A percentile compares a stretch with the other conserved stretches of the same genome.
Conservation (phyloP, 2,888 invertebrate genomes). For the Ophioninae sp. region DNA sequence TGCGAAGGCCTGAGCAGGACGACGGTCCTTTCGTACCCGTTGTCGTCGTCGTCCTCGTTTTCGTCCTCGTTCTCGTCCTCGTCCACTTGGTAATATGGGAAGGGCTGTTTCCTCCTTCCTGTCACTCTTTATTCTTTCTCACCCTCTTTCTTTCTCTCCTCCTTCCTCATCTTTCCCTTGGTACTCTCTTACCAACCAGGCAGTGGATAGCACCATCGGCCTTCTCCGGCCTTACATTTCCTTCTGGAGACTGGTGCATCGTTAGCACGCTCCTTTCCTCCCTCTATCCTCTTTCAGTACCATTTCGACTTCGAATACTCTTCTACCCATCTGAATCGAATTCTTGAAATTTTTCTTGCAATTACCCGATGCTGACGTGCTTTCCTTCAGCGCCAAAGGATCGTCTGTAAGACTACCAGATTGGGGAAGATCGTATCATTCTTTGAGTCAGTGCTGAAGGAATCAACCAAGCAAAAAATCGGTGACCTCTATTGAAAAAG, state of each 20-base stretch:
- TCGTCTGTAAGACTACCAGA: not conserved
- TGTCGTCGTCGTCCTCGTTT: conserved; percentile 56
- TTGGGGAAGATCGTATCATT: not conserved
- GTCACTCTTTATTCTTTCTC: conserved; percentile 57
- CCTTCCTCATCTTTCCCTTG: conserved; percentile 44
- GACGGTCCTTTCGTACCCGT: conserved; percentile 67
- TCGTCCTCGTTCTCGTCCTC: conserved; percentile 54
- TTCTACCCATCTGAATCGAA: not conserved
- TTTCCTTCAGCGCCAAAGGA: not conserved
- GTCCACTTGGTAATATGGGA: conserved; percentile 79
- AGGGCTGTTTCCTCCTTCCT: conserved; percentile 65
- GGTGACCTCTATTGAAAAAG: not conserved
- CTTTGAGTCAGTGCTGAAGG: not conserved
- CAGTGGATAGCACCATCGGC: conserved; percentile 10
- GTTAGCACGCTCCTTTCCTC: conserved; percentile 74
- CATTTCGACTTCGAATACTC: conserved; percentile 13
- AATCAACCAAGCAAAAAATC: not conserved
- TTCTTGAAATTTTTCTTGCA: not conserved
- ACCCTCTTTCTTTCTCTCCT: conserved; percentile 37
- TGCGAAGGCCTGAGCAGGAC: conserved; percentile 71
- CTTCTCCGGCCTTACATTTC: conserved; percentile 43
- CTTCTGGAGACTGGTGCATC: conserved; percentile 68
- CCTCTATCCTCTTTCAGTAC: conserved; percentile 44
- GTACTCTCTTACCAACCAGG: conserved; percentile 59
- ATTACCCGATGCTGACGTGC: not conserved